phyloP scores from a whole-genome alignment of 1,140 invertebrate species.

The Formica exsecta region DNA sequence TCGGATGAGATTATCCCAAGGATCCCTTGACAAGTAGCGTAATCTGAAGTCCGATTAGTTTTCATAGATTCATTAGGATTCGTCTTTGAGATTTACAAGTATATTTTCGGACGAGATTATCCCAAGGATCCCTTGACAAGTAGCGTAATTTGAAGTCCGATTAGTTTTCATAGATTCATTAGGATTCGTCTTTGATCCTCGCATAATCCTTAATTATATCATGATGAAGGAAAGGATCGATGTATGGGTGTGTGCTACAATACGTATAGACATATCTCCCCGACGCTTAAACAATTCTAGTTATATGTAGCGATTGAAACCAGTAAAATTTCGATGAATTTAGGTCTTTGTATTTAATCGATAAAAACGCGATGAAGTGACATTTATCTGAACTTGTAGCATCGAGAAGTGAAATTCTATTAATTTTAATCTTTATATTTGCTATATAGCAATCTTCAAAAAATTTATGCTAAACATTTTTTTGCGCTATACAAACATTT shows the following conservation, averaged over 20 bases:
- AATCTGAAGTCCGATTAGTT: conserved; percentile 15
- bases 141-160: neutral
- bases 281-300: conserved; percentile 25
- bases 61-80: conserved; percentile 19
- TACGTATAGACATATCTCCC: conserved; percentile 30
- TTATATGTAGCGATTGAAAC: conserved; percentile 40
- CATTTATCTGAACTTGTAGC: neutral
- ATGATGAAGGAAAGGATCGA: conserved; percentile 26
- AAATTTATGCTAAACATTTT: conserved; percentile 4
- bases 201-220: conserved; percentile 18
- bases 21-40: neutral
- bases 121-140: neutral
- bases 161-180: conserved; percentile 33
- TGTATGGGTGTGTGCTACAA: neutral
- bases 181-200: conserved; percentile 27
- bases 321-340: conserved; percentile 39
- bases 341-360: neutral
- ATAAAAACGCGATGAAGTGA: neutral
- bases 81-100: conserved; percentile 22
- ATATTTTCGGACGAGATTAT: neutral
- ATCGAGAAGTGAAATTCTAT: conserved; percentile 12
- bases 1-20: neutral
- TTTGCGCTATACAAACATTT: conserved; percentile 45
- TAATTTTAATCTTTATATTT: conserved; percentile 2
- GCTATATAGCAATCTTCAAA: conserved; percentile 37